phyloP scores from a whole-genome alignment of 2,797 vertebrate genomes.

The Novumbra hubbsi region DNA sequence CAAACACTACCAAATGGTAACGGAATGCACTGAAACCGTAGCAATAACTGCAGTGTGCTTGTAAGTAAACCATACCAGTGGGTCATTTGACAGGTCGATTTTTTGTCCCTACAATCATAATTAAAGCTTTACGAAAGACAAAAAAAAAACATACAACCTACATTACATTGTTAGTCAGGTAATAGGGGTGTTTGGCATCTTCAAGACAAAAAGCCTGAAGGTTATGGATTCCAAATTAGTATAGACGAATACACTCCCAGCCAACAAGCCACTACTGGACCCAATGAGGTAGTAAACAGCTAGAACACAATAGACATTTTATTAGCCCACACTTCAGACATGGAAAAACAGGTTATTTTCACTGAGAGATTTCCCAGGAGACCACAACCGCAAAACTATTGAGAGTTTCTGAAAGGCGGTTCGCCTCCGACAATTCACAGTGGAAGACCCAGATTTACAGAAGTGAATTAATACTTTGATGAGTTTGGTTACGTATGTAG shows the following conservation, averaged over 20 bases:
- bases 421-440: constrained; percentile 53
- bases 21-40: too few relatives aligned
- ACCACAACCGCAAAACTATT: constrained; percentile 64
- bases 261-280: constrained; percentile 30
- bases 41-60: too few relatives aligned
- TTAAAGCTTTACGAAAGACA: constrained; percentile 35
- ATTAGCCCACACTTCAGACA: constrained; percentile 49
- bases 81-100: neutral
- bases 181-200: neutral
- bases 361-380: constrained; percentile 62
- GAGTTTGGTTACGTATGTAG: neutral
- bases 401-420: constrained; percentile 63
- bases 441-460: constrained; percentile 24
- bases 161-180: neutral
- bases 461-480: neutral
- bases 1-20: too few relatives aligned
- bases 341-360: constrained; percentile 70
- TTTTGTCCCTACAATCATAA: constrained; percentile 16
- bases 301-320: constrained; percentile 50
- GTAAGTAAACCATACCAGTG: neutral
- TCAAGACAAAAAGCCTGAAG: constrained; percentile 17
- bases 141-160: constrained; percentile 5
- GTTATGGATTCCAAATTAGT: neutral
- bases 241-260: constrained; percentile 28
- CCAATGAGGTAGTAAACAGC: constrained; percentile 22